Evolutionary conservation across 2,113 vertebrate genomes (phyloP), one percentile per base, ranked within the genome.

Genomic region (Bufo gargarizans): DNA sequence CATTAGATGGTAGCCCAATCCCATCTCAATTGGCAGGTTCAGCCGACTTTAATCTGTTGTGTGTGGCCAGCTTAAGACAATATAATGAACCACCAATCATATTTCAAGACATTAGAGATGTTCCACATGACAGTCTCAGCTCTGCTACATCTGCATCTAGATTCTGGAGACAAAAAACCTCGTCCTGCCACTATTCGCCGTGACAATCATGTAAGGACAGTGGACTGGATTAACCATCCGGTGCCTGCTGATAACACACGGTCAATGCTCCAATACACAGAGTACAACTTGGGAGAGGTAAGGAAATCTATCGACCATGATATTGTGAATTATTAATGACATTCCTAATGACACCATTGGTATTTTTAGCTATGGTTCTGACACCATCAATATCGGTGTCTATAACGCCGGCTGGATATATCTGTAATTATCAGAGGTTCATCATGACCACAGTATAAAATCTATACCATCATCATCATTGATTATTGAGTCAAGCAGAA

Each of bases 291-390:
- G 45, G 80, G 80, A 74, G 47, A 83, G 71, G 55, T 50, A 22
- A 88, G 79, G 86, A 88, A 61, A 88, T 88, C 86, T 88, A 88
- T 88, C 65, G 86, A 88, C 83, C 65, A 88, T 22, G 81, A 88
- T 76, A 83, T 76, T 50, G 43, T 88, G 79, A 76, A 88, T 88
- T 88, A 88, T 88, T 88, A 88, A 88, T 88, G 58, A 83, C 77
- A 76, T 77, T 88, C 78, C 86, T 80, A 88, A 83, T 83, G 77
- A 88, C 86, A 77, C 56, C 79, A 83, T n/a, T n/a, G 17, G 69
- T 88, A 88, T 88, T 88, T 88, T 77, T 88, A 88, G 78, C 79
- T 61, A 22, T 50, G 80, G 69, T 50, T 33, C 33, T 33, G 33
- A 33, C 33, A 33, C 33, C 33, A 33, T 33, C 33, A 33, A 33